Percentiles rank a stretch among this genome's conserved stretches.
Conservation (phyloP, 2,113 vertebrate genomes). For the Cynocephalus volans region DNA sequence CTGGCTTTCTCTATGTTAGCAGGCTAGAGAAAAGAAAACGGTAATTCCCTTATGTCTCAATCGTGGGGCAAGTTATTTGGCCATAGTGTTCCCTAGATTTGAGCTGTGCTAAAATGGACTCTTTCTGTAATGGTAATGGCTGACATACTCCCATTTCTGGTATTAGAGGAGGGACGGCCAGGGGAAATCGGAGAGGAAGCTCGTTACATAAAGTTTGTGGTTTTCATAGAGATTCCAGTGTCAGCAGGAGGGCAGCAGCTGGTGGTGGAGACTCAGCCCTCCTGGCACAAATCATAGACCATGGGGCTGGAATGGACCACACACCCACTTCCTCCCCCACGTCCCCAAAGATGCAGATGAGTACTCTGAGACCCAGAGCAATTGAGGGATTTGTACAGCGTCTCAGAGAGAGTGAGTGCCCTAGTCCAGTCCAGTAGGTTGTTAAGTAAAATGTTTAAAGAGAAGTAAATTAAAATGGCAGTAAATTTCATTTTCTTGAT, state of each 20-base stretch:
- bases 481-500: neutral
- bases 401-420: neutral
- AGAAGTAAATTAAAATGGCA: slow-evolving; percentile 2
- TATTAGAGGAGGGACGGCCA: slow-evolving; percentile 40
- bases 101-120: slow-evolving; percentile 50
- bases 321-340: fast-evolving
- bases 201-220: neutral
- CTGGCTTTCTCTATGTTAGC: slow-evolving; percentile 60
- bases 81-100: slow-evolving; percentile 29
- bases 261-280: neutral
- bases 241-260: neutral
- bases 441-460: neutral
- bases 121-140: slow-evolving; percentile 51
- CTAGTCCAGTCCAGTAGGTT: neutral
- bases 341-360: fast-evolving
- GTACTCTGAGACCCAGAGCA: neutral
- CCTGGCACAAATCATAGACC: neutral
- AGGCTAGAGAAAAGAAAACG: slow-evolving; percentile 48
- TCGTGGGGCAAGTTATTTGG: neutral
- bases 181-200: slow-evolving; percentile 60
- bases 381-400: neutral
- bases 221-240: neutral
- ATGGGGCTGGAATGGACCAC: neutral
- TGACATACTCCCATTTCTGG: slow-evolving; percentile 62
- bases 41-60: slow-evolving; percentile 7